These are phyloP conservation scores for Raja brachyura DNA, from an alignment of 2,113 vertebrate species.

Conservation along the genomic window DNA sequence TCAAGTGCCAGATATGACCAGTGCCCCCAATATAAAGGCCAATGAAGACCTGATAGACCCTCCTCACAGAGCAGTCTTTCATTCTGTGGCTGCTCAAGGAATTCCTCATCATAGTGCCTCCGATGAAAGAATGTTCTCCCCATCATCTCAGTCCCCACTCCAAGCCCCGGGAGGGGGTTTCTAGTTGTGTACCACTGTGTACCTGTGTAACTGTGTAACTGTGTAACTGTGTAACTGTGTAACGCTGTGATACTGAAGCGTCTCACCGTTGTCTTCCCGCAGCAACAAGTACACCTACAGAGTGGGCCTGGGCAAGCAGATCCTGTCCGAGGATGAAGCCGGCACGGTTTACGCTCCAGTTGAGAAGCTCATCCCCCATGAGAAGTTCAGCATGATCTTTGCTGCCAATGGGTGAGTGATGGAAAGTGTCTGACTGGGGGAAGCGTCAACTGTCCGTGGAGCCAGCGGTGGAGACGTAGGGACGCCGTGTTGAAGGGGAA, in stretches of 20 bases:
- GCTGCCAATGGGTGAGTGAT: conserved; percentile 58
- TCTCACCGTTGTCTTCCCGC: neutral
- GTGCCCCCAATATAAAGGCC: neutral
- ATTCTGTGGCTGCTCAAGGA: neutral
- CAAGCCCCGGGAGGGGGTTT: neutral
- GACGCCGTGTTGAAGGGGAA: too few species aligned
- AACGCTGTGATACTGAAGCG: too few species aligned
- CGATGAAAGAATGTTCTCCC: neutral
- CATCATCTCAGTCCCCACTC: neutral
- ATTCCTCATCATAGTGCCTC: neutral
- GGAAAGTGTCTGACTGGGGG: too few species aligned
- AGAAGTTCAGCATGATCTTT: conserved; percentile 68
- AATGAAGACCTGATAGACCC: neutral
- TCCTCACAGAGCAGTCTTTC: neutral
- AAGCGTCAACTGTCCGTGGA: too few species aligned
- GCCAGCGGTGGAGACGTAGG: too few species aligned
- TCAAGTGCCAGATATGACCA: neutral
- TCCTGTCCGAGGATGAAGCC: conserved; percentile 55
- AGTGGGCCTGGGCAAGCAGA: conserved; percentile 74
- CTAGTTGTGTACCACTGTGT: neutral
- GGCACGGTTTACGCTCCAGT: conserved; percentile 57
- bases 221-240: too few species aligned
- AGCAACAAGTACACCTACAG: conserved; percentile 68
- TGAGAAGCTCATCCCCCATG: conserved; percentile 71
- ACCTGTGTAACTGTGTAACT: too few species aligned